A percentile compares a stretch with the other conserved stretches of the same genome.
Evolutionary conservation across 2,888 invertebrate species (phyloP).

Genomic region (Erynnis tages): DNA sequence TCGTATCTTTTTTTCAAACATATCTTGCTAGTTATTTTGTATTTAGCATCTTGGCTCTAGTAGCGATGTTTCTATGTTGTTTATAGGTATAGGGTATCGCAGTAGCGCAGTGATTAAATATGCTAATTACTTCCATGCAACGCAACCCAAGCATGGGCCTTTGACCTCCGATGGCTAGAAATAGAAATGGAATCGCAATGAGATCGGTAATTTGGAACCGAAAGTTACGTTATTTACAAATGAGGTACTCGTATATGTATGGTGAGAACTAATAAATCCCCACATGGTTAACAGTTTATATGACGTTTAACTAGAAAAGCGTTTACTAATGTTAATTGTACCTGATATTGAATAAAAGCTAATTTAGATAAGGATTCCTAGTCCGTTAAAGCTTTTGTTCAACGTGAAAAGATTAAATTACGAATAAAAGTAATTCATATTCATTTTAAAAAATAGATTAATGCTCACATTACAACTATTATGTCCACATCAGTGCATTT

Average conservation of each 20-base stretch:
- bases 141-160: slow-evolving; percentile 22
- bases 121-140: slow-evolving; percentile 27
- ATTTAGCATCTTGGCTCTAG: slow-evolving; percentile 10
- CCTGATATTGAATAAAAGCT: too few relatives aligned
- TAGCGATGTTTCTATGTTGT: background rate
- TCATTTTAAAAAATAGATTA: background rate
- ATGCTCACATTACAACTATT: background rate
- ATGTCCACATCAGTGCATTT: slow-evolving; percentile 7
- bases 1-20: background rate
- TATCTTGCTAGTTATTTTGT: background rate
- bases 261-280: too few relatives aligned
- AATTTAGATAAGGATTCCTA: too few relatives aligned
- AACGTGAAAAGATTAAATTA: too few relatives aligned
- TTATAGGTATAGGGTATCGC: background rate
- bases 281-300: too few relatives aligned
- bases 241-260: too few relatives aligned
- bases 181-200: slow-evolving; percentile 15
- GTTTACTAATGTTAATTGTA: too few relatives aligned
- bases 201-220: slow-evolving; percentile 7
- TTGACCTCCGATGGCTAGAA: slow-evolving; percentile 23
- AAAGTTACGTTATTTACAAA: background rate
- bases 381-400: too few relatives aligned
- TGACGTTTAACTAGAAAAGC: too few relatives aligned
- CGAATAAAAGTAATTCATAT: too few relatives aligned
- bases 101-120: slow-evolving; percentile 27